phyloP scores from a whole-genome alignment of 1,140 invertebrate genomes.

The Eupristina koningsbergeri region DNA sequence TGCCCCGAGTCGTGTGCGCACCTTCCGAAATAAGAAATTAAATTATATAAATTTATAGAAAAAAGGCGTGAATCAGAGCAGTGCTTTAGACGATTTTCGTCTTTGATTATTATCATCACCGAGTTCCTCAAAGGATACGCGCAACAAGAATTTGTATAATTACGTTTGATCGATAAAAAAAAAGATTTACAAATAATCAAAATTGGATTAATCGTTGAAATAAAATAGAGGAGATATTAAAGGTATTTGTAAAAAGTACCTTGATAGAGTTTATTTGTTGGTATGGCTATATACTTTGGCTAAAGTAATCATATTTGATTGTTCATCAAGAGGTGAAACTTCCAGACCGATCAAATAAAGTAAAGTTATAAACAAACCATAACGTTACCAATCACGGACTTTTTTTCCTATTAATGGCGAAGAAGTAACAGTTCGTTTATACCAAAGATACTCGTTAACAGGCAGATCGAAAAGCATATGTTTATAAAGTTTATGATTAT shows the following conservation, averaged over 20 bases:
- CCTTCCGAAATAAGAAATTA: conserved; percentile 23
- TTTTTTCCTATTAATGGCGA: conserved; percentile 36
- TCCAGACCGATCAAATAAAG: neutral
- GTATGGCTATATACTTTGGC: conserved; percentile 35
- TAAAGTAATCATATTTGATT: conserved; percentile 43
- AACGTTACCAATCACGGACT: conserved; percentile 45
- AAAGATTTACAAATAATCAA: conserved; percentile 34
- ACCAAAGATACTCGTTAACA: conserved; percentile 62
- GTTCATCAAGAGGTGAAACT: conserved; percentile 29
- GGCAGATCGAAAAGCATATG: conserved; percentile 47
- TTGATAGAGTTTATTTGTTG: conserved; percentile 44
- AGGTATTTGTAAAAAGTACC: conserved; percentile 32
- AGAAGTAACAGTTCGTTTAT: conserved; percentile 53
- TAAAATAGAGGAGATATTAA: conserved; percentile 17
- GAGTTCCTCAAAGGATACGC: conserved; percentile 49
- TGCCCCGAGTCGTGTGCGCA: conserved; percentile 13
- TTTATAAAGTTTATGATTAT: conserved; percentile 40
- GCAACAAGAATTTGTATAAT: conserved; percentile 47
- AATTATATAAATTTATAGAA: conserved; percentile 41
- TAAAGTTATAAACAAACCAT: conserved; percentile 15
- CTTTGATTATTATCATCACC: conserved; percentile 43
- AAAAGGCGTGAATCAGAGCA: conserved; percentile 37
- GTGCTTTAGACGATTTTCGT: conserved; percentile 45
- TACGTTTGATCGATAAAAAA: conserved; percentile 35
- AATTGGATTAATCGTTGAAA: conserved; percentile 33